A percentile compares a stretch with the other conserved stretches of the same genome.
Evolutionary conservation across 2,113 vertebrate species (phyloP).

Genomic region (Drymodes brunneopygia): DNA sequence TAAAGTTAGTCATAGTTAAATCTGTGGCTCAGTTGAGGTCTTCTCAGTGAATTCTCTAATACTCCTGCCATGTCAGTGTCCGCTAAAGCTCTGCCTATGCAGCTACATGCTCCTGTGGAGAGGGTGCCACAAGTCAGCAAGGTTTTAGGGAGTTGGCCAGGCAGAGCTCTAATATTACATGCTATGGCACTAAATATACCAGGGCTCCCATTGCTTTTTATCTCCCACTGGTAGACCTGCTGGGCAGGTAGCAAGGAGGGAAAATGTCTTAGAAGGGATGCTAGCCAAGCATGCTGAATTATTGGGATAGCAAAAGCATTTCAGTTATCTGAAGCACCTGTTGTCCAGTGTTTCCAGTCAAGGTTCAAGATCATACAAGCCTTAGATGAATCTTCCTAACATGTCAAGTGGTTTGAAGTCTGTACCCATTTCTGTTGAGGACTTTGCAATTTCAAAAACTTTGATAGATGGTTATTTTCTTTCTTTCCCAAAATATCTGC

Average conservation of each 20-base stretch:
- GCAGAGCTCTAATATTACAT: neutral
- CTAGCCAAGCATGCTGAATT: neutral
- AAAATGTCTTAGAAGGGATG: neutral
- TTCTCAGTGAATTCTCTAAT: neutral
- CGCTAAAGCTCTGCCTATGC: neutral
- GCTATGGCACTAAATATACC: neutral
- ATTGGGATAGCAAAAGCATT: neutral
- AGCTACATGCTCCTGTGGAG: neutral
- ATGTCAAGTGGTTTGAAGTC: neutral
- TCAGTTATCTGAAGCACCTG: neutral
- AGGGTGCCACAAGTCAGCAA: neutral
- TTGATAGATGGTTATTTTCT: neutral
- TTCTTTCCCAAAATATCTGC: neutral
- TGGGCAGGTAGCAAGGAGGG: neutral
- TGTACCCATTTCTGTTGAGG: neutral
- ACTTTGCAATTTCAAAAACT: neutral
- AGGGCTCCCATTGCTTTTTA: neutral
- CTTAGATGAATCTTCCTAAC: neutral
- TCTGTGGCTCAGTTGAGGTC: neutral
- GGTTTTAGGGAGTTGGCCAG: neutral
- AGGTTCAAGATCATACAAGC: neutral
- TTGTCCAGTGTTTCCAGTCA: neutral
- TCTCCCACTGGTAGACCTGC: neutral
- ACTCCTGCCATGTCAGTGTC: neutral
- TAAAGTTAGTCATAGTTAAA: neutral